These are phyloP conservation scores for Zeuzera pyrina DNA, from an alignment of 2,888 invertebrate genomes.

Conservation along the genomic window DNA sequence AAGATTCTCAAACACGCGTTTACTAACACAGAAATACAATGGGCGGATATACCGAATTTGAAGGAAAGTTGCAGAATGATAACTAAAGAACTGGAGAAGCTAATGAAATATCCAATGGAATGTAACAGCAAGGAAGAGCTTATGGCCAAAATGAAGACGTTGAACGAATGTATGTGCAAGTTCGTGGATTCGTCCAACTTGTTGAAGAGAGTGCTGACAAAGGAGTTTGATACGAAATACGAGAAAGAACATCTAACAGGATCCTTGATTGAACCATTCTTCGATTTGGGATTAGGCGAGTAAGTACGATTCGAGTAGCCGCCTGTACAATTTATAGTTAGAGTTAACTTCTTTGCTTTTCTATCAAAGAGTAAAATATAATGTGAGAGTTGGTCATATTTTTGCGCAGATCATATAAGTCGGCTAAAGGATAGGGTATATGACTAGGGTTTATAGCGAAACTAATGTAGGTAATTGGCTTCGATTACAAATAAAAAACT, in stretches of 20 bases:
- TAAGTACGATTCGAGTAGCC: slow-evolving; percentile 39
- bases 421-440: no score
- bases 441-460: no score
- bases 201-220: slow-evolving; percentile 44
- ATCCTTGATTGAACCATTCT: slow-evolving; percentile 26
- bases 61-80: slow-evolving; percentile 33
- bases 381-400: no score
- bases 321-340: no score
- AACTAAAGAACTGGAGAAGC: slow-evolving; percentile 35
- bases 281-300: slow-evolving; percentile 47
- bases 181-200: slow-evolving; percentile 53
- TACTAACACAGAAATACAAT: slow-evolving; percentile 43
- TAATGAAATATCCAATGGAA: slow-evolving; percentile 28
- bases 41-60: slow-evolving; percentile 34
- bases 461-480: no score
- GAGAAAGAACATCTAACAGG: slow-evolving; percentile 23
- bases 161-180: slow-evolving; percentile 57
- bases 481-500: no score
- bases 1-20: slow-evolving; percentile 47
- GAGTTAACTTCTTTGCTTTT: no score
- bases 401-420: no score
- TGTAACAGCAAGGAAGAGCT: slow-evolving; percentile 31
- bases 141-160: slow-evolving; percentile 43
- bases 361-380: no score
- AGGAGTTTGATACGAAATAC: slow-evolving; percentile 37